Base-by-base conservation (phyloP, 2,888 invertebrate species). In the Synergus umbraculus region DNA sequence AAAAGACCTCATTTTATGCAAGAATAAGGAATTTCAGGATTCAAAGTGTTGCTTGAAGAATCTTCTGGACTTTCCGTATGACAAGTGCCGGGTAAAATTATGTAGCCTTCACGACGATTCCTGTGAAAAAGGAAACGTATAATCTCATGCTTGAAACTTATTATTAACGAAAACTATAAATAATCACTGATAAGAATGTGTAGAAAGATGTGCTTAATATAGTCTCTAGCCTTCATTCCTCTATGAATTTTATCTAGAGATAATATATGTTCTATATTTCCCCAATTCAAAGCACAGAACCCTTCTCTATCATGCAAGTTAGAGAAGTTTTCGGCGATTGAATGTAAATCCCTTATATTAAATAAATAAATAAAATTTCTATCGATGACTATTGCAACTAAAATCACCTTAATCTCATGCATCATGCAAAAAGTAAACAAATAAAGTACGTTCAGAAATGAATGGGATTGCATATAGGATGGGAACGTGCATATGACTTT, bases 61-160 rank as follows among this genome's bases (percentile, higher is more conserved):
- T 84, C 87, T 81, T 87, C 87, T 81, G 84, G 83, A 67, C 82
- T 83, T 64, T 86, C 85, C 79, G 81, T 89, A 41, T 88, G 85
- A 82, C 88, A 88, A 76, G 83, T 84, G 77, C 91, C 91, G 43
- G 89, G 89, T 85, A 91, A 86, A 77, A 86, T 85, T 67, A 76
- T 58, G 81, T 91, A 91, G 22, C 90, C 90, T 79, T 83, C 86
- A 83, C 88, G 89, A 86, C 88, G 89, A 85, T 90, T 84, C 88
- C 91, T 91, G 91, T 76, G 88, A 87, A 91, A 88, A 89, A 82
- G 77, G 78, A 86, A 83, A 78, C 66, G 78, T 83, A 78, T 79
- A 77, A 69, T 77, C 76, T 78, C 44, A 15, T 65, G 29, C 2
- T 29, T 60, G 22, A 22, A 60, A 60, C 22, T 9, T 60, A 49